Percentiles rank a stretch among this genome's conserved stretches.
These are phyloP conservation scores for Hydractinia symbiolongicarpus DNA, from an alignment of 30 jellyfish, hydroid and myxozoan genomes.

Conservation along the genomic window DNA sequence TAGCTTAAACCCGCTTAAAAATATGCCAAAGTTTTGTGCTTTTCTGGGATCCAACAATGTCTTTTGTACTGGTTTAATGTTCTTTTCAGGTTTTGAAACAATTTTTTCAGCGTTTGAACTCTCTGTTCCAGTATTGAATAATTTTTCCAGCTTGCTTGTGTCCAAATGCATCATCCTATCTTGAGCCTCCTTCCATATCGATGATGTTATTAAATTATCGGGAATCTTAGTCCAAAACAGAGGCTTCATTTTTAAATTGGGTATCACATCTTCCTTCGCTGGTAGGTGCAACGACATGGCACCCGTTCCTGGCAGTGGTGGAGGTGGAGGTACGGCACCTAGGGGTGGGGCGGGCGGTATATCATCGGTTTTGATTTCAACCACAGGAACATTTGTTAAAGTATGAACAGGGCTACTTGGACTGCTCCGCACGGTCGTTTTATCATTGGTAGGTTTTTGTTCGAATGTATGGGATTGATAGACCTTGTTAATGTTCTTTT, in stretches of 20 bases:
- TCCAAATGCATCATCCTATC: conserved; percentile 49
- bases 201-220: conserved; percentile 44
- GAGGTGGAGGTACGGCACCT: conserved; percentile 51
- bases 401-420: background rate
- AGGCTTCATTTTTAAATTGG: conserved; percentile 69
- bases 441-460: too few relatives aligned
- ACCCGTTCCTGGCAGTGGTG: conserved; percentile 79
- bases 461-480: too few relatives aligned
- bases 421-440: background rate
- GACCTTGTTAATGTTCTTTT: too few relatives aligned
- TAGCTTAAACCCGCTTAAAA: conserved; percentile 84
- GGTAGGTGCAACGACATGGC: conserved; percentile 30
- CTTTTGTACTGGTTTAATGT: conserved; percentile 27
- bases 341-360: background rate
- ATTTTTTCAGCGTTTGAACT: background rate
- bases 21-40: conserved; percentile 93
- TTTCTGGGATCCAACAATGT: conserved; percentile 74
- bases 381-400: background rate
- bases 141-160: conserved; percentile 44
- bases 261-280: conserved; percentile 63
- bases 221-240: conserved; percentile 92
- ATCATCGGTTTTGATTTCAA: background rate
- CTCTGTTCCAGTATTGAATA: conserved; percentile 21
- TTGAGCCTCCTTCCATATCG: conserved; percentile 67
- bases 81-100: background rate